phyloP scores from a whole-genome alignment of 2,888 invertebrate genomes.

The Atrina japonica region DNA sequence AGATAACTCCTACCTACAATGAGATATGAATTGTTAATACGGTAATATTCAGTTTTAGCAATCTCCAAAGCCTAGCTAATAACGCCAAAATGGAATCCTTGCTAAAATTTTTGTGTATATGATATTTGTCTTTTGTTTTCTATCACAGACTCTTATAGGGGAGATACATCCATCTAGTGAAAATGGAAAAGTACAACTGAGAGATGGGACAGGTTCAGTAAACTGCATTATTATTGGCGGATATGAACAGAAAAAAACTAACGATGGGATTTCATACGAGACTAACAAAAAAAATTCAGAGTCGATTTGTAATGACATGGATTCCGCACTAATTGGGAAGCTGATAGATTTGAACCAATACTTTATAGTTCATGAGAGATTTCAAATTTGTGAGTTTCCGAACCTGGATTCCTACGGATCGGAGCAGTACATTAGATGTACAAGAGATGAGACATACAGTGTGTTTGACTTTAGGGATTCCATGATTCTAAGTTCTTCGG shows the following conservation, averaged over 20 bases:
- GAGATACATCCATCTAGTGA: slow-evolving; percentile 37
- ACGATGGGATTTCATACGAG: too few species aligned
- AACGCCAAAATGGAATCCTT: too few species aligned
- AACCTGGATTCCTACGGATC: slow-evolving; percentile 8
- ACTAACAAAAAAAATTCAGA: too few species aligned
- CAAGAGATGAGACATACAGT: slow-evolving; percentile 1
- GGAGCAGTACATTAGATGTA: background rate
- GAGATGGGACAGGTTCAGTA: slow-evolving; percentile 45
- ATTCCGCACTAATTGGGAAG: slow-evolving; percentile 13
- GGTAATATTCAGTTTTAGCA: too few species aligned
- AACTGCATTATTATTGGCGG: slow-evolving; percentile 28
- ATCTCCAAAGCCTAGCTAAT: too few species aligned
- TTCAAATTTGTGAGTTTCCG: slow-evolving; percentile 11
- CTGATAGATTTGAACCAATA: slow-evolving; percentile 44
- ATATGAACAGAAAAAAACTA: slow-evolving; percentile 37
- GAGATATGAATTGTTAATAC: too few species aligned
- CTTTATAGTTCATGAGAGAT: slow-evolving; percentile 44
- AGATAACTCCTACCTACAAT: too few species aligned
- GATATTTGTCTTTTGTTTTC: slow-evolving; percentile 5
- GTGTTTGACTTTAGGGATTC: too few species aligned
- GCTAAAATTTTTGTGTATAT: background rate
- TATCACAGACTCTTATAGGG: slow-evolving; percentile 52
- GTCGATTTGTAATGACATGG: too few species aligned
- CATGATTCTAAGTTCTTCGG: too few species aligned
- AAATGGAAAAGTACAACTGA: slow-evolving; percentile 46